Base-by-base conservation (phyloP, 2,888 invertebrate species). In the Salticus scenicus region DNA sequence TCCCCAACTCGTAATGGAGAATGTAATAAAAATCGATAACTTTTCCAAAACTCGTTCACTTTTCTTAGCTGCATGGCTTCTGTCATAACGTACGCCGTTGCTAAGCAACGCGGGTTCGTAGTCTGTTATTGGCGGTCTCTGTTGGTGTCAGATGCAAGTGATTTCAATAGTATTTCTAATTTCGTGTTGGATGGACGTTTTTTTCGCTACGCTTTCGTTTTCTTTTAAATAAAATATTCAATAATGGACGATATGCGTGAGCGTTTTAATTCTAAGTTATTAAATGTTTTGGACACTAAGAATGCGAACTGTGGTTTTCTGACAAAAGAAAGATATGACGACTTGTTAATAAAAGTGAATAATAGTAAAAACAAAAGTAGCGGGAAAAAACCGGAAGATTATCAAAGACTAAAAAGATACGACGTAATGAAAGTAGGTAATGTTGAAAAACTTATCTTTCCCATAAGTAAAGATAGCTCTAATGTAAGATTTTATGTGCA, bases 401-500 rank as follows among this genome's bases (percentile, higher is more conserved):
- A 69, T 69, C 69, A 31, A 24, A 66, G 69, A 31, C 33, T 31
- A 33, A 69, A 69, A 33, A 69, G 69, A 24, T 71, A 71, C 20
- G 42, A 71, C 17, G 42, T 41, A n/a, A 33, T 71, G 42, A 71
- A 71, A 42, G 71, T 71, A 24, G 41, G 28, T 7, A 51, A 73
- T 30, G 17, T 51, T 73, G 73, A 73, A 73, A 51, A 51, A 73
- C 73, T 71, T 41, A 57, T 51, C 57, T 47, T 30, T 73, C n/a
- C 57, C 30, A n/a, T 73, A 51, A 73, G 7, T 75, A 31, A 75
- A 63, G 66, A 64, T 20, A 75, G 42, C 42, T 86, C 41, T 17
- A 70, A 47, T 71, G 41, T 75, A 37, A 63, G 74, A 74, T 74
- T 51, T 30, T 74, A 63, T 20, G 69, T 67, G 30, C 41, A 85